Evolutionary conservation across 1,140 invertebrate species (phyloP).

Genomic region (Latrodectus geometricus): DNA sequence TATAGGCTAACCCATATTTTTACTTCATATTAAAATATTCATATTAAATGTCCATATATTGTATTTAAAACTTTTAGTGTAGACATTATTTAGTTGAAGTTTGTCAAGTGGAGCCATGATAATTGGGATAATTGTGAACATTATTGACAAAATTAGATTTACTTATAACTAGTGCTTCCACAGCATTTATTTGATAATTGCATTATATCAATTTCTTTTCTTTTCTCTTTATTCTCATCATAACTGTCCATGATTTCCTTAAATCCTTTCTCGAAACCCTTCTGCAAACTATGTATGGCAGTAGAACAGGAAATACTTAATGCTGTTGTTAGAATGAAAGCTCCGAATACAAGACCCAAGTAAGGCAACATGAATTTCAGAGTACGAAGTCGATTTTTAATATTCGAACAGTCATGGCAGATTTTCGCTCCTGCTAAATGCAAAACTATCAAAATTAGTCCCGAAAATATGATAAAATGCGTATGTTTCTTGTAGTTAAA

Average conservation of each 20-base stretch:
- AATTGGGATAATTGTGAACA: no score
- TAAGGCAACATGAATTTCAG: background rate
- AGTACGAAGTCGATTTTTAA: background rate
- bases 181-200: constrained; percentile 41
- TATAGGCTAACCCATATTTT: no score
- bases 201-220: constrained; percentile 28
- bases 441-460: background rate
- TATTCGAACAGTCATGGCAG: constrained; percentile 14
- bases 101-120: no score
- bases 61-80: no score
- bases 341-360: constrained; percentile 12
- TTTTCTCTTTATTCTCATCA: constrained; percentile 13
- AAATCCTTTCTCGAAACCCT: constrained; percentile 39
- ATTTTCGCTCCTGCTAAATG: constrained; percentile 25
- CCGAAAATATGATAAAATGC: constrained; percentile 20
- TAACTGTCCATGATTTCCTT: constrained; percentile 16
- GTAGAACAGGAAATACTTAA: constrained; percentile 15
- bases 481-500: constrained; percentile 12
- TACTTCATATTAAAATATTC: no score
- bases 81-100: no score
- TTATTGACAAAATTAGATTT: background rate
- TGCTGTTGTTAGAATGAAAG: background rate
- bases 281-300: background rate
- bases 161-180: constrained; percentile 43
- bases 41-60: no score